A percentile compares a stretch with the other conserved stretches of the same genome.
Evolutionary conservation across 2,797 vertebrate genomes (phyloP).

Genomic region (Taeniopygia guttata): DNA sequence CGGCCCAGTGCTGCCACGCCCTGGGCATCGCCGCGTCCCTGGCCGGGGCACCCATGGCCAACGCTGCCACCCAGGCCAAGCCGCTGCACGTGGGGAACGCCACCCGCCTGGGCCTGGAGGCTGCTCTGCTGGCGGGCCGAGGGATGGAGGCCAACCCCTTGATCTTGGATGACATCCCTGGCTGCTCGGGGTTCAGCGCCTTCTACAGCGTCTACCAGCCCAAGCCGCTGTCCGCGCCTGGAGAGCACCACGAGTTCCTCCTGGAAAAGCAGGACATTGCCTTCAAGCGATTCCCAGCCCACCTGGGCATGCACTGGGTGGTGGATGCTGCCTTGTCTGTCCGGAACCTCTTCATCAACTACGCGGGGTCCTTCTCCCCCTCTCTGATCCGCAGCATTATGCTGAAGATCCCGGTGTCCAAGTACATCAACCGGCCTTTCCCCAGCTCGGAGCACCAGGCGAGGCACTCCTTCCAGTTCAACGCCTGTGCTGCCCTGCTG

Average conservation of each 20-base stretch:
- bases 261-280: constrained; percentile 87
- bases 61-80: constrained; percentile 88
- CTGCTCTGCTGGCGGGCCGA: constrained; percentile 83
- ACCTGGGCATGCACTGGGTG: constrained; percentile 90
- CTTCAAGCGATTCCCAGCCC: constrained; percentile 88
- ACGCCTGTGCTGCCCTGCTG: constrained; percentile 82
- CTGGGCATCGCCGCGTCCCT: constrained; percentile 86
- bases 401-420: constrained; percentile 84
- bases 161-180: constrained; percentile 81
- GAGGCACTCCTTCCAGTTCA: constrained; percentile 91
- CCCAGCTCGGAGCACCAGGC: constrained; percentile 88
- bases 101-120: constrained; percentile 84
- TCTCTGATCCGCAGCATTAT: constrained; percentile 77
- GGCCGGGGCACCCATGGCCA: constrained; percentile 90
- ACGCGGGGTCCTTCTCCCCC: constrained; percentile 68
- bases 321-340: constrained; percentile 81
- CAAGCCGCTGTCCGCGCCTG: constrained; percentile 57
- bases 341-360: constrained; percentile 74
- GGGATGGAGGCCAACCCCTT: constrained; percentile 83
- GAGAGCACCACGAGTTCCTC: constrained; percentile 75
- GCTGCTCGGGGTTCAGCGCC: constrained; percentile 84
- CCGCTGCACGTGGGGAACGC: constrained; percentile 87
- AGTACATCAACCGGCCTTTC: constrained; percentile 88
- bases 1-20: constrained; percentile 77
- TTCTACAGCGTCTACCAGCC: constrained; percentile 85